Evolutionary conservation across 2,888 invertebrate species (phyloP).

Genomic region (Seira ritae): DNA sequence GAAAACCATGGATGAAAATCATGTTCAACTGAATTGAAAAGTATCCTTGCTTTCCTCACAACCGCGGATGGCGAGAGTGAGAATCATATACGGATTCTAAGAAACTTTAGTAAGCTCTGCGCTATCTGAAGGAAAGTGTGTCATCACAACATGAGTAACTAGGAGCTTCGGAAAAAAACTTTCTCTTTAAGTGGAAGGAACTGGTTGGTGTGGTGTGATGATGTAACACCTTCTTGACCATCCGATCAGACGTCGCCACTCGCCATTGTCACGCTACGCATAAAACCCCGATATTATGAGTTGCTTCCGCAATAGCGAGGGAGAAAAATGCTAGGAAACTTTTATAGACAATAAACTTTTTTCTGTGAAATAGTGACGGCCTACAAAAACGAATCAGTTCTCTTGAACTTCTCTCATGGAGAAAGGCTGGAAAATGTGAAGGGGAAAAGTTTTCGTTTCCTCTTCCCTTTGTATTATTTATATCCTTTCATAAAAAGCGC

Average conservation of each 20-base stretch:
- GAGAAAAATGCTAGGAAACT: not conserved
- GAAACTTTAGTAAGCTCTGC: no score
- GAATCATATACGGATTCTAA: no score
- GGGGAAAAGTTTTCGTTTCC: constrained; percentile 38
- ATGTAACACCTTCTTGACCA: not conserved
- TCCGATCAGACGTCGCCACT: not conserved
- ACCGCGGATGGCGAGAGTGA: no score
- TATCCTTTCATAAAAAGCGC: constrained; percentile 44
- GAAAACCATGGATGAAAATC: no score
- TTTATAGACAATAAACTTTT: constrained; percentile 57
- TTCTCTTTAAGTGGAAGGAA: not conserved
- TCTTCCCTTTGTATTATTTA: constrained; percentile 18
- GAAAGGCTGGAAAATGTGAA: constrained; percentile 30
- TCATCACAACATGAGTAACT: not conserved
- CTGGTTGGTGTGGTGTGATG: not conserved
- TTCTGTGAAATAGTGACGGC: not conserved
- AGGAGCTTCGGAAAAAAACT: not conserved
- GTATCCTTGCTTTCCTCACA: no score
- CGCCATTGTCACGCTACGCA: not conserved
- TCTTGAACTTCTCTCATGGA: not conserved
- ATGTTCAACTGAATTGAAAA: no score
- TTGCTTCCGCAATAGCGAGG: not conserved
- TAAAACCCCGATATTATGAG: not conserved
- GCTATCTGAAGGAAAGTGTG: no score
- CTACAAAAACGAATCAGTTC: not conserved